Base-by-base conservation (phyloP, 2,888 invertebrate species). In the Ochropleura leucogaster region DNA sequence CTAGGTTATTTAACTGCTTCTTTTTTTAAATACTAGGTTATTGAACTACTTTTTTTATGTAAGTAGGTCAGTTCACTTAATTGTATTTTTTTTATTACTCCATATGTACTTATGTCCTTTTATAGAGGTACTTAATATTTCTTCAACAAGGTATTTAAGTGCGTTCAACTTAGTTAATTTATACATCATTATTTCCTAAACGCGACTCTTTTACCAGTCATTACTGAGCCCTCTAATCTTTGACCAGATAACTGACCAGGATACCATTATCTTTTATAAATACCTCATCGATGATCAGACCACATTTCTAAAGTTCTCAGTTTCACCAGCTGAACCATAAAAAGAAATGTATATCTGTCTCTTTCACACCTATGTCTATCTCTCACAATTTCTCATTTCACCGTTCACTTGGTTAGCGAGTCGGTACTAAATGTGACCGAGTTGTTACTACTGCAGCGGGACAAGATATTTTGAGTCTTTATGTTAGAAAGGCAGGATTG, bases 331-430 rank as follows among this genome's bases (percentile, higher is more conserved):
- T 79, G 85, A 82, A 88, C 88, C 90, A 88, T 89, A 89, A 93
- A 94, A 94, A 94, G 93, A 94, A 94, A 93, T 93, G 93, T 88
- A 85, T 89, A 80, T 75, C 92, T 84, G 74, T 96, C 96, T 87
- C 93, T 79, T 77, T 96, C 94, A 73, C 76, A 87, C 91, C 87
- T 91, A 91, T 86, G 89, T 88, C 92, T 89, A 89, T 96, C 95
- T 94, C 93, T 91, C 93, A 94, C 94, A 95, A 96, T 96, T 96
- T 96, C 95, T 95, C 95, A 95, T 96, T 96, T 96, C 96, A 96
- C 96, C 96, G 96, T 95, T 96, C 96, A 96, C 96, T 95, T 94
- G 96, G 95, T 96, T 96, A 96, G 95, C 96, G 87, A 95, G 92
- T 95, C 84, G 73, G 71, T 76, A 79, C 82, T 92, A 86, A 93